These are phyloP conservation scores for Menidia menidia DNA, from an alignment of 2,797 vertebrate species.

Conservation along the genomic window DNA sequence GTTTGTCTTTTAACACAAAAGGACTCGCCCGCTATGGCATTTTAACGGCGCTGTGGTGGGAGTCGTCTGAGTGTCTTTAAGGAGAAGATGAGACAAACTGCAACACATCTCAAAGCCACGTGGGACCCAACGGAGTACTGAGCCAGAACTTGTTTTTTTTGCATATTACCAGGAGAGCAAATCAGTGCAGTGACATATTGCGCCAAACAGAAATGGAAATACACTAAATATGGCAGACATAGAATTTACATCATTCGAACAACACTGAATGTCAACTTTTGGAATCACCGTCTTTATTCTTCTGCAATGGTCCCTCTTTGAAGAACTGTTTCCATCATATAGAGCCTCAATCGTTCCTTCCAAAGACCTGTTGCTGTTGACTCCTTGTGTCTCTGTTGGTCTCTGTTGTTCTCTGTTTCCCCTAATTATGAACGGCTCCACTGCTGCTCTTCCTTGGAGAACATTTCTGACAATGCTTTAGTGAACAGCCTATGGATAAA, in stretches of 20 bases:
- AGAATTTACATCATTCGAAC: no score
- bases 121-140: neutral
- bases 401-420: neutral
- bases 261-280: no score
- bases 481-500: neutral
- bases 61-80: conserved; percentile 36
- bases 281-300: no score
- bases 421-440: neutral
- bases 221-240: neutral
- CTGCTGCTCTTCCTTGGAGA: neutral
- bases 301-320: no score
- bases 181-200: neutral
- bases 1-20: conserved; percentile 75
- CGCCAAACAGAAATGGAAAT: neutral
- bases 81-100: conserved; percentile 22
- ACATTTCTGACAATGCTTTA: neutral
- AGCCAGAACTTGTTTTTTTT: neutral
- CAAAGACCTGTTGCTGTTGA: no score
- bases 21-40: conserved; percentile 48
- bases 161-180: neutral
- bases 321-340: no score
- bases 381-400: neutral
- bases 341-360: no score
- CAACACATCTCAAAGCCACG: neutral
- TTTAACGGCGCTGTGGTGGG: conserved; percentile 32